Base-by-base conservation (phyloP, 2,888 invertebrate genomes). In the Zootermopsis nevadensis region DNA sequence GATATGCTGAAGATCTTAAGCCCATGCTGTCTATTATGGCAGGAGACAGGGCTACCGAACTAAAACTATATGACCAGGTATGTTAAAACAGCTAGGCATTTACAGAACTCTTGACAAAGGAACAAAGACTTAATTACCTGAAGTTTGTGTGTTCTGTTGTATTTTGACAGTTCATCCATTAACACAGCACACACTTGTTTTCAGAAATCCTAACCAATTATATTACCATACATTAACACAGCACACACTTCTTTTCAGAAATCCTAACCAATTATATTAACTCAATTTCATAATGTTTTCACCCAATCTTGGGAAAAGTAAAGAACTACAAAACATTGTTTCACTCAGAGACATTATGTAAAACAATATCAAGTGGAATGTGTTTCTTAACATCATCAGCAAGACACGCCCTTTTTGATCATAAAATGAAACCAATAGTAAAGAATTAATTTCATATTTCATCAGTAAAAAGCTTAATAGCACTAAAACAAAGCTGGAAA, bases 1-100 rank as follows among this genome's bases (percentile, higher is more conserved):
- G 98, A 85, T 98, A 97, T 88, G 96, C 97, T 15, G 93, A 93
- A 86, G 98, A 99, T 89, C 89, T 99, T 84, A 91, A 93, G 0
- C 91, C 97, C 0, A 90, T 97, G 85, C 90, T 97, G 66, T 94
- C 94, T 87, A 93, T 94, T 33, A 91, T 97, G 87, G 90, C 91
- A 38, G 93, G 94, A 86, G 90, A 92, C 0, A 89, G 90, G 76
- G 6, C 82, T 84, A 0, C 30, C 24, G 87, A 88, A 55, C 87
- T 94, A 76, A 88, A 90, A 3, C 88, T 94, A 1, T 88, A 92
- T 35, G 89, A 91, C 33, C 91, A 92, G 0, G 91, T 94, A 90
- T 35, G 86, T 92, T 30, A 66, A n/a, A 66, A 8, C 2, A n/a
- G 6, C 4, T 66, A 27, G 27, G 27, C n/a, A 30, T 7, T 66